phyloP scores from a whole-genome alignment of 1,140 invertebrate genomes.

The Aphidius ervi region DNA sequence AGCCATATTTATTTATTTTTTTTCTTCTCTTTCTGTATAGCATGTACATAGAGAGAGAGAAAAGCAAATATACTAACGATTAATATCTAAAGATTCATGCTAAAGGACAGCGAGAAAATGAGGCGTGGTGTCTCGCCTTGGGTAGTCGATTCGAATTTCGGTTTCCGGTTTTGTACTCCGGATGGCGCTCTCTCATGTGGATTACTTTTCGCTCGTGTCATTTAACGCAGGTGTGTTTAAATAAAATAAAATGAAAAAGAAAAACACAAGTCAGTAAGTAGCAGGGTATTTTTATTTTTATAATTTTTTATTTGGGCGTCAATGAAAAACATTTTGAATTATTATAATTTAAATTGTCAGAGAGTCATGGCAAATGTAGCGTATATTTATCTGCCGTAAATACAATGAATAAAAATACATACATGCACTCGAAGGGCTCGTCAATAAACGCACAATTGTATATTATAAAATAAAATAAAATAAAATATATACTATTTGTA shows the following conservation, averaged over 20 bases:
- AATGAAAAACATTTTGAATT: too few relatives aligned
- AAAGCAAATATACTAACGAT: too few relatives aligned
- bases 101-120: constrained; percentile 18
- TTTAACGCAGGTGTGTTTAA: constrained; percentile 14
- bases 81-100: too few relatives aligned
- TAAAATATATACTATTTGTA: neutral
- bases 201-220: constrained; percentile 15
- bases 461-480: too few relatives aligned
- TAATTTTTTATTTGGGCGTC: neutral
- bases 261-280: neutral
- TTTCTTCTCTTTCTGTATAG: too few relatives aligned
- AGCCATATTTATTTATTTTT: too few relatives aligned
- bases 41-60: too few relatives aligned
- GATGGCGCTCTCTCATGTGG: neutral
- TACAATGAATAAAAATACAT: too few relatives aligned
- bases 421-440: too few relatives aligned
- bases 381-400: neutral
- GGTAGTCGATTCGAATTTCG: constrained; percentile 22
- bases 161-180: constrained; percentile 22
- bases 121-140: constrained; percentile 23
- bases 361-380: too few relatives aligned
- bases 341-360: too few relatives aligned
- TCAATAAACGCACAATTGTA: too few relatives aligned
- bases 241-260: neutral
- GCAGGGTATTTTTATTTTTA: neutral